phyloP scores from a whole-genome alignment of 2,888 invertebrate genomes.

The Ametastegia equiseti region DNA sequence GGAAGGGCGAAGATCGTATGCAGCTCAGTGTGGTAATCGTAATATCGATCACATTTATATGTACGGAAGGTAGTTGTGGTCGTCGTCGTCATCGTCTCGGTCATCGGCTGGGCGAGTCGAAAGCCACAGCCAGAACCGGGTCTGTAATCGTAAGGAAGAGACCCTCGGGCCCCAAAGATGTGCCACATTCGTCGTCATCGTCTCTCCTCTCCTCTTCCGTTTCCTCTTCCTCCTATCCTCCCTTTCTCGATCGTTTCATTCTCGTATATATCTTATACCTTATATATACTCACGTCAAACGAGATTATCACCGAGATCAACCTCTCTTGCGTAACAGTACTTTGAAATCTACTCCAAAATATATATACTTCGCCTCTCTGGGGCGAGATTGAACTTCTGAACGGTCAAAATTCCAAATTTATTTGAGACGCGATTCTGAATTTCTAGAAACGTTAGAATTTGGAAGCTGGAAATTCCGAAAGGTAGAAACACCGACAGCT shows the following conservation, averaged over 20 bases:
- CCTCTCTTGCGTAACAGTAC: not conserved
- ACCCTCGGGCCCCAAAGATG: conserved; percentile 41
- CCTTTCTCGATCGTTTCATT: not conserved
- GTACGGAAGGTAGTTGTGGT: not conserved
- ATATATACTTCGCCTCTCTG: no score
- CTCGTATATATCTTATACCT: not conserved
- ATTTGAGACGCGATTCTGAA: no score
- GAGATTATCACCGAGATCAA: not conserved
- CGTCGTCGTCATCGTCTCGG: no score
- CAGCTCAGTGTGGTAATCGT: conserved; percentile 12
- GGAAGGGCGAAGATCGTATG: not conserved
- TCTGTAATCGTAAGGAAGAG: conserved; percentile 6
- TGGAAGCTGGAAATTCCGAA: no score
- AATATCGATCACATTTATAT: conserved; percentile 31
- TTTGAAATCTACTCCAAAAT: no score
- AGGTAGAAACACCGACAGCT: no score
- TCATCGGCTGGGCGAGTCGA: conserved; percentile 32
- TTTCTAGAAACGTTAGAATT: no score
- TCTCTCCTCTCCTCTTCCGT: not conserved
- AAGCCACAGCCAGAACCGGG: not conserved
- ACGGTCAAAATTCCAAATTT: no score
- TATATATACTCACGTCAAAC: no score
- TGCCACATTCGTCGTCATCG: conserved; percentile 35
- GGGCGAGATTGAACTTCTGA: no score
- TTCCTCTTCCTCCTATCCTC: no score